Base-by-base conservation (phyloP, 2,797 vertebrate species). In the Melanogrammus aeglefinus region DNA sequence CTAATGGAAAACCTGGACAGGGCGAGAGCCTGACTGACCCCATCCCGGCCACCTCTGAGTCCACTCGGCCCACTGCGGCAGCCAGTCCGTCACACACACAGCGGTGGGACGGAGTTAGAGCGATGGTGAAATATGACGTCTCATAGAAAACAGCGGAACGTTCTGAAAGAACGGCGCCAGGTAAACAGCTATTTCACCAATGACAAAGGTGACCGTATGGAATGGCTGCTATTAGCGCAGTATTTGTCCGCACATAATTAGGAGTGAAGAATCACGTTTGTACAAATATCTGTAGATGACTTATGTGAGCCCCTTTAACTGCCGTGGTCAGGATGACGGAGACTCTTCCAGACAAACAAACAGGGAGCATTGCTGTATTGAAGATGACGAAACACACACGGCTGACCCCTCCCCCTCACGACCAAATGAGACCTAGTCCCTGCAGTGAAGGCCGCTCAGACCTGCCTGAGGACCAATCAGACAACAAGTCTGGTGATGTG, bases 401-500 rank as follows among this genome's bases (percentile, higher is more conserved):
- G 57, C 6, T 57, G 2, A 47, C 16, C 44, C 2, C 0, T 2
- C n/a, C n/a, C 39, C 39, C 12, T 7, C 13, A 8, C 1, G 57
- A 9, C 24, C 57, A n/a, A 21, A 57, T 57, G 51, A 0, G 80
- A 80, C 70, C 29, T n/a, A 0, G 27, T n/a, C n/a, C 29, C 70
- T 33, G 70, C 70, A 7, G 69, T 31, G 18, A 33, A 29, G 69
- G 13, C 69, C 21, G 12, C 69, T 16, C n/a, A n/a, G 69, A 4
- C 14, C 4, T 72, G n/a, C 2, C 35, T 21, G 7, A 29, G 66
- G 3, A 87, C 80, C 82, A 79, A 83, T 86, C 82, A 81, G 81
- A 88, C 82, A 16, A 1, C 77, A 84, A 81, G n/a, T n/a, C 84
- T 80, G 75, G 80, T 79, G 81, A 79, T 77, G 81, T 76, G 75